phyloP scores from a whole-genome alignment of 2,888 invertebrate genomes.

The Pristionchus maxplancki region DNA sequence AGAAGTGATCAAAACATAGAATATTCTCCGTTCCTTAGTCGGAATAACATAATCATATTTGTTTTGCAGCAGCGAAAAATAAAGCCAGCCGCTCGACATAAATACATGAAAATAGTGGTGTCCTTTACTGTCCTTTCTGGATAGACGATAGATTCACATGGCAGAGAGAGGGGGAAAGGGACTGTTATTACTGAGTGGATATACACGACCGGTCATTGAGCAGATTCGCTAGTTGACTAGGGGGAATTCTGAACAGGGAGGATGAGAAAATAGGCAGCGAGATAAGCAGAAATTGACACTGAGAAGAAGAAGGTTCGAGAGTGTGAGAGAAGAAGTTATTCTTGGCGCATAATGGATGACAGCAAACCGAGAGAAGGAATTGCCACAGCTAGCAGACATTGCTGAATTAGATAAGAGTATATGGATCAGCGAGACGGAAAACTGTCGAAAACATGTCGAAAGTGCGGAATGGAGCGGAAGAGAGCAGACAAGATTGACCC shows the following conservation, averaged over 20 bases:
- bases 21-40: background rate
- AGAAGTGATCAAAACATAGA: too few species aligned
- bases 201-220: background rate
- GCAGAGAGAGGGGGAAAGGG: background rate
- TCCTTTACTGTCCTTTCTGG: background rate
- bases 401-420: too few species aligned
- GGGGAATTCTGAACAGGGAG: background rate
- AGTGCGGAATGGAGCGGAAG: background rate
- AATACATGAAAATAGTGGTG: background rate
- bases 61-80: background rate
- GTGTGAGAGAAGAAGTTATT: background rate
- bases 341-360: background rate
- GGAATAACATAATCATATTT: background rate
- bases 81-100: background rate
- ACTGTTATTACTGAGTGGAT: background rate
- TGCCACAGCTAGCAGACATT: background rate
- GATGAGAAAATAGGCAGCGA: background rate
- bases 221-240: background rate
- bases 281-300: slow-evolving; percentile 4
- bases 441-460: background rate
- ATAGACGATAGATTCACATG: background rate
- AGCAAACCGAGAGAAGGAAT: background rate
- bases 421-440: background rate
- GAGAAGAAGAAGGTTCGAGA: background rate
- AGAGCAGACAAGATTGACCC: background rate